These are phyloP conservation scores for Pachypeltis micranthus DNA, from an alignment of 1,140 invertebrate species.

Conservation along the genomic window DNA sequence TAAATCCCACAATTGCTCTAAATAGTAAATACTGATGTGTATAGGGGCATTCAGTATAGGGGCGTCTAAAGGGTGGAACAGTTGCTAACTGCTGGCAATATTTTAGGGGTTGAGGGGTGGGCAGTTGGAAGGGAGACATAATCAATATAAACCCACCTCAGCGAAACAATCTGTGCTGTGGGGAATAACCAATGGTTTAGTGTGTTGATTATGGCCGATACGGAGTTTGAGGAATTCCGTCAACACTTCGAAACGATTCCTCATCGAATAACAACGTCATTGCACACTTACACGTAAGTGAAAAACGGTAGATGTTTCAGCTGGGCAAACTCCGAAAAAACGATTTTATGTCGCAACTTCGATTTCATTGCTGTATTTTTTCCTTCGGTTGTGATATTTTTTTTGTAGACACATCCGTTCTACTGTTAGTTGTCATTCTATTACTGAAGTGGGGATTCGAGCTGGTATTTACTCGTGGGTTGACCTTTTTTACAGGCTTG, in stretches of 20 bases:
- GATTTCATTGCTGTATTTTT: no score
- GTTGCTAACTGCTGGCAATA: no score
- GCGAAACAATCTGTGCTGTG: background rate
- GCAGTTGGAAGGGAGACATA: background rate
- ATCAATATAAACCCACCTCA: background rate
- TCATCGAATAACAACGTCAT: conserved; percentile 64
- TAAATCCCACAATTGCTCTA: no score
- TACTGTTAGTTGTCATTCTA: no score
- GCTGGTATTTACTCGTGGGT: conserved; percentile 10
- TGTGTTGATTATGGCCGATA: conserved; percentile 59
- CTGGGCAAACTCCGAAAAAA: conserved; percentile 4
- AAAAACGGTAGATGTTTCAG: no score
- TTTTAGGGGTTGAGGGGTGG: no score
- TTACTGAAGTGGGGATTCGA: no score
- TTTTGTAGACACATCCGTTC: no score
- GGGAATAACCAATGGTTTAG: background rate
- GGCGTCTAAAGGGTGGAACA: no score
- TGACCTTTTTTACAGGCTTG: conserved; percentile 42
- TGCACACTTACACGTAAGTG: conserved; percentile 50
- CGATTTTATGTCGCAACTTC: background rate
- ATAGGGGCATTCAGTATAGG: no score
- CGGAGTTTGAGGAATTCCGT: conserved; percentile 82
- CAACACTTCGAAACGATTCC: conserved; percentile 69
- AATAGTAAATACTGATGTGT: no score
- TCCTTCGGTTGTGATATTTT: no score